phyloP scores from a whole-genome alignment of 2,888 invertebrate genomes.

The Liodrosophila aerea region DNA sequence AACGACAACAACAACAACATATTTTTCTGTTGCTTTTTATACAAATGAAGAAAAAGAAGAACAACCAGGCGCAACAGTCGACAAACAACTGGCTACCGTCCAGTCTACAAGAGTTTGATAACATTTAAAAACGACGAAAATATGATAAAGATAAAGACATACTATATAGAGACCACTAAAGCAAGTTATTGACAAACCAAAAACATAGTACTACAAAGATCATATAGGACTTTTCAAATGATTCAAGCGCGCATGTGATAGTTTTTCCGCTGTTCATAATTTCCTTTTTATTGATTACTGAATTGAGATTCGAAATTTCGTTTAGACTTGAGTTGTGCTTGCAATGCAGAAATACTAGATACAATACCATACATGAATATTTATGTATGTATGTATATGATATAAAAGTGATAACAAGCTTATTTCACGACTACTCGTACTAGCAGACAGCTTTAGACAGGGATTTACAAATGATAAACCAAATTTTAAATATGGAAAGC shows the following conservation, averaged over 20 bases:
- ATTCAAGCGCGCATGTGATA: constrained; percentile 58
- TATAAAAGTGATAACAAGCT: constrained; percentile 50
- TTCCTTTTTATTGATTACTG: constrained; percentile 3
- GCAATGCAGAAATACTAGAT: constrained; percentile 12
- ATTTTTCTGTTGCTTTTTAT: constrained; percentile 76
- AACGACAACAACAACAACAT: constrained; percentile 39
- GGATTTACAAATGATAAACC: constrained; percentile 64
- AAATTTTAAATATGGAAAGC: constrained; percentile 35
- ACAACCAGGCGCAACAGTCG: constrained; percentile 58
- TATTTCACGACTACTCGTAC: constrained; percentile 56
- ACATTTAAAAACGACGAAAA: constrained; percentile 37
- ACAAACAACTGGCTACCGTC: constrained; percentile 75
- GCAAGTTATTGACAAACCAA: constrained; percentile 38
- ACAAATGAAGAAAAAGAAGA: constrained; percentile 38
- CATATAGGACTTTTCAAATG: constrained; percentile 43
- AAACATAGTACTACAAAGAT: background rate
- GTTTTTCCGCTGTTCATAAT: constrained; percentile 27
- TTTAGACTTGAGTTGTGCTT: constrained; percentile 30
- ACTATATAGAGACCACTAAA: constrained; percentile 31
- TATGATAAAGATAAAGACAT: constrained; percentile 21
- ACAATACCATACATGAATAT: constrained; percentile 35
- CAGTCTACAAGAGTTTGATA: constrained; percentile 76
- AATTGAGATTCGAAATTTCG: constrained; percentile 1
- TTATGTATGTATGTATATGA: constrained; percentile 59
- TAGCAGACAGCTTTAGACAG: constrained; percentile 65